Evolutionary conservation across 2,113 vertebrate genomes (phyloP).

Genomic region (Psephotus haematonotus): DNA sequence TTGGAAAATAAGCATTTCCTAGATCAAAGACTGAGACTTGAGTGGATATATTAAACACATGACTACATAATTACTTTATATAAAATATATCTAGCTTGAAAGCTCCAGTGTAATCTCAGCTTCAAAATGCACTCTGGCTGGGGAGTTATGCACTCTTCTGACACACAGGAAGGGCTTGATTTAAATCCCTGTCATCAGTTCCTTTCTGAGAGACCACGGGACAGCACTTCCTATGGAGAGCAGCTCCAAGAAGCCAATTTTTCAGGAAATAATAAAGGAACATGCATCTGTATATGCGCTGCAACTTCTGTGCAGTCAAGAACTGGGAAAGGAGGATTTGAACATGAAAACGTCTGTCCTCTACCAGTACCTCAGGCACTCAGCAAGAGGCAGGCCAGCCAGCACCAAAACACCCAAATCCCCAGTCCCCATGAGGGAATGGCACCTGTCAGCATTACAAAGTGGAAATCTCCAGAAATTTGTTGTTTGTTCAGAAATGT

Average conservation of each 20-base stretch:
- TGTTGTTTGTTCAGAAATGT: neutral
- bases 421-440: neutral
- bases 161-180: neutral
- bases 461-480: neutral
- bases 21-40: constrained; percentile 28
- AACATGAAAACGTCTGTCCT: neutral
- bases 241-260: neutral
- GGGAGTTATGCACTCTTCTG: neutral
- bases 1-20: constrained; percentile 23
- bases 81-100: constrained; percentile 35
- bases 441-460: neutral
- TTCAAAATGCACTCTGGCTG: constrained; percentile 8
- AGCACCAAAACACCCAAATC: neutral
- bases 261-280: constrained; percentile 13
- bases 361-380: neutral
- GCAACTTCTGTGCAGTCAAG: neutral
- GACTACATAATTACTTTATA: constrained; percentile 25
- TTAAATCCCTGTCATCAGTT: constrained; percentile 9
- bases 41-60: neutral
- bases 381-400: neutral
- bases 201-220: neutral
- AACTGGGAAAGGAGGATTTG: neutral
- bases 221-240: neutral
- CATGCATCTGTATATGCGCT: neutral
- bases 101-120: neutral